A percentile compares a stretch with the other conserved stretches of the same genome.
Evolutionary conservation across 2,797 vertebrate species (phyloP).

Genomic region (Rhinophrynus dorsalis): DNA sequence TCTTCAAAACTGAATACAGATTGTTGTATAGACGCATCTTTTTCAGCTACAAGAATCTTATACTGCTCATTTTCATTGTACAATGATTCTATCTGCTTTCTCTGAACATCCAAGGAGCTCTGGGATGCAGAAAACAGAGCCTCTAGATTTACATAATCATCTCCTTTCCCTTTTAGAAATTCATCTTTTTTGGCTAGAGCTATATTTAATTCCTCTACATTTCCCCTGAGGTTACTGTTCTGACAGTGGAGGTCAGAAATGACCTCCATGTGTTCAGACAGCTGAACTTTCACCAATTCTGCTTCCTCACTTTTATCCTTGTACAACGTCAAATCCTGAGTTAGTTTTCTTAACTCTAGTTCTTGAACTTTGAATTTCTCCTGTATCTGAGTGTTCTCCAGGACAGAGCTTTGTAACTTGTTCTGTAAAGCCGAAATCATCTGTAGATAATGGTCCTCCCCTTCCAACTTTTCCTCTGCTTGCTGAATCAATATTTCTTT

Average conservation of each 20-base stretch:
- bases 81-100: constrained; percentile 62
- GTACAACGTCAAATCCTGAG: constrained; percentile 63
- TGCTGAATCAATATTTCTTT: constrained; percentile 69
- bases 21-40: constrained; percentile 59
- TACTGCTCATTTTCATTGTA: constrained; percentile 64
- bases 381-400: constrained; percentile 51
- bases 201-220: constrained; percentile 54
- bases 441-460: constrained; percentile 63
- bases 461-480: constrained; percentile 60
- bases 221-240: constrained; percentile 56
- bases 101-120: constrained; percentile 57
- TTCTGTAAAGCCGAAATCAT: constrained; percentile 65
- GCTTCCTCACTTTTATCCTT: constrained; percentile 66
- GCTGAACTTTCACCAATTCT: constrained; percentile 63
- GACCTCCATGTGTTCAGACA: constrained; percentile 68
- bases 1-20: constrained; percentile 57
- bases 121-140: constrained; percentile 65
- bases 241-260: constrained; percentile 65
- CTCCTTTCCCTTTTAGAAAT: constrained; percentile 65
- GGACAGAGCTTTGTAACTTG: constrained; percentile 58
- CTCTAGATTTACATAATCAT: constrained; percentile 61
- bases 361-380: constrained; percentile 65
- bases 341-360: constrained; percentile 57
- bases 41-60: constrained; percentile 66
- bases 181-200: constrained; percentile 65